Evolutionary conservation across 64 coral and sea anemone genomes (phyloP).

Genomic region (Platygyra sinensis): DNA sequence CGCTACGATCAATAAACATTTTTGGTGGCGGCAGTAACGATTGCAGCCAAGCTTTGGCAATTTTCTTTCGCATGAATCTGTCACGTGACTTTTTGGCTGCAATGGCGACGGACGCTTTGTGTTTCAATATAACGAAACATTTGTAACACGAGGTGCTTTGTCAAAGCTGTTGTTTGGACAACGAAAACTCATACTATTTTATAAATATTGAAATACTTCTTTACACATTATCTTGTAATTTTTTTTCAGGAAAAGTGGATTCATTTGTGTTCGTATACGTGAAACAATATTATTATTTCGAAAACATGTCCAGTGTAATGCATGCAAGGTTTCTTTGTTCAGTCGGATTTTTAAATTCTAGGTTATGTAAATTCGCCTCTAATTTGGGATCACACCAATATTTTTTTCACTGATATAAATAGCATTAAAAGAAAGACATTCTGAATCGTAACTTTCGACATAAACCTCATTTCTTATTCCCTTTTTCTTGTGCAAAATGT

Average conservation of each 20-base stretch:
- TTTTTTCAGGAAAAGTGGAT: not conserved
- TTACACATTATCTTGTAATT: not conserved
- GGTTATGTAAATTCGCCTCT: not conserved
- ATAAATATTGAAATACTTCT: not conserved
- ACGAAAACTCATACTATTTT: not conserved
- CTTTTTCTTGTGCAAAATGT: no score
- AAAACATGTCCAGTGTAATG: not conserved
- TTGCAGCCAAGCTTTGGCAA: no score
- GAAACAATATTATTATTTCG: not conserved
- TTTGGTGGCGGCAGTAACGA: no score
- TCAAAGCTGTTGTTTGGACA: not conserved
- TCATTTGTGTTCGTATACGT: not conserved
- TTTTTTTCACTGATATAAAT: not conserved
- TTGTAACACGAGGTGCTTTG: not conserved
- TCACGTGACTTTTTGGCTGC: no score
- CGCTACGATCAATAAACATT: no score
- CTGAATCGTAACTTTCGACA: no score
- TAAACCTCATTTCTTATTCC: no score
- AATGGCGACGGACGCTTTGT: not conserved
- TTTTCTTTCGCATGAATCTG: no score
- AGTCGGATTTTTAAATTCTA: not conserved
- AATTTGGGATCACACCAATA: not conserved
- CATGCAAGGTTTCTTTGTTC: not conserved
- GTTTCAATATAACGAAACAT: not conserved
- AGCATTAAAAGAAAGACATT: not conserved